Evolutionary conservation across 2,888 invertebrate genomes (phyloP).

Genomic region (Druceiella hillmani): DNA sequence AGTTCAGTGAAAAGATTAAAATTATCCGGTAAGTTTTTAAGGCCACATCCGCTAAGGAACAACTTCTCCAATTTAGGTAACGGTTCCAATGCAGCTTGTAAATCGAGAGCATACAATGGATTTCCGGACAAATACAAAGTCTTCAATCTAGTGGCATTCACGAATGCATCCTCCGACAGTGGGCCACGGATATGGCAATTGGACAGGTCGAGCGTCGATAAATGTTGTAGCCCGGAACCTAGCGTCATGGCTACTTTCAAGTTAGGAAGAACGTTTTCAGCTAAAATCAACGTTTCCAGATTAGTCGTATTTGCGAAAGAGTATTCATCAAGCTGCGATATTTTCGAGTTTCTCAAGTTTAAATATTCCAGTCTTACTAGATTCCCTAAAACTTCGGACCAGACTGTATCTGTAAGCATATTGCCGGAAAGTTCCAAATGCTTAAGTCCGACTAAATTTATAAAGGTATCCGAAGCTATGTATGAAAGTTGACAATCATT

Average conservation of each 20-base stretch:
- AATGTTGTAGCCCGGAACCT: slow-evolving; percentile 57
- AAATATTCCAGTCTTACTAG: slow-evolving; percentile 57
- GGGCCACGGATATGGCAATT: slow-evolving; percentile 63
- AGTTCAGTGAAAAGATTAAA: slow-evolving; percentile 62
- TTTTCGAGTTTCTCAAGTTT: slow-evolving; percentile 55
- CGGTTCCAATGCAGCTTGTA: slow-evolving; percentile 60
- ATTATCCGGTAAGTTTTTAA: slow-evolving; percentile 58
- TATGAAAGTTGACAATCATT: slow-evolving; percentile 58
- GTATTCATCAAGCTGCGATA: slow-evolving; percentile 57
- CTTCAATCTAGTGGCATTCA: slow-evolving; percentile 60
- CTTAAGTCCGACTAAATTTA: slow-evolving; percentile 54
- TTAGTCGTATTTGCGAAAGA: slow-evolving; percentile 61
- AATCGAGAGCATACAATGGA: slow-evolving; percentile 60
- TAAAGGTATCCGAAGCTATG: slow-evolving; percentile 53
- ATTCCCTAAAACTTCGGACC: slow-evolving; percentile 57
- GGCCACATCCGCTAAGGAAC: slow-evolving; percentile 61
- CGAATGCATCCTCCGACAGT: slow-evolving; percentile 62
- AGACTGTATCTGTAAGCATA: slow-evolving; percentile 49
- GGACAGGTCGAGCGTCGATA: slow-evolving; percentile 62
- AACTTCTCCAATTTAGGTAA: slow-evolving; percentile 59
- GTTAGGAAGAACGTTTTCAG: slow-evolving; percentile 59
- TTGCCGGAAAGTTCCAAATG: slow-evolving; percentile 60
- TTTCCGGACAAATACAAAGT: slow-evolving; percentile 63
- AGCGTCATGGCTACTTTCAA: slow-evolving; percentile 59
- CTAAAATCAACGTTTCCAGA: slow-evolving; percentile 56